These are phyloP conservation scores for rat (Rattus norvegicus) DNA, from an alignment of 2,113 vertebrate genomes.

Conservation along the genomic window GRCr8 NC_086024.1:102492001-102492500, in stretches of 20 bases:
- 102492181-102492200: neutral
- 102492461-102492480: neutral
- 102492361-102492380: neutral
- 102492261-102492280: neutral
- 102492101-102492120: neutral
- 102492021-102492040: neutral
- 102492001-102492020: neutral
- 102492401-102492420: neutral
- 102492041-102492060: neutral
- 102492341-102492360: neutral
- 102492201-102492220: neutral
- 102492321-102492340: neutral
- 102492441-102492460: neutral
- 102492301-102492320: conserved; percentile 31
- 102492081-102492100: neutral
- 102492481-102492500: neutral
- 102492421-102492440: neutral
- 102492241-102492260: conserved; percentile 20
- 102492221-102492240: neutral
- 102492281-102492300: neutral
- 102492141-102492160: neutral
- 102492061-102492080: neutral
- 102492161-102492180: neutral
- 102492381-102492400: neutral
- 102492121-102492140: neutral